These are phyloP conservation scores for Etheostoma cragini DNA, from an alignment of 2,113 vertebrate species.

Conservation along the genomic window DNA sequence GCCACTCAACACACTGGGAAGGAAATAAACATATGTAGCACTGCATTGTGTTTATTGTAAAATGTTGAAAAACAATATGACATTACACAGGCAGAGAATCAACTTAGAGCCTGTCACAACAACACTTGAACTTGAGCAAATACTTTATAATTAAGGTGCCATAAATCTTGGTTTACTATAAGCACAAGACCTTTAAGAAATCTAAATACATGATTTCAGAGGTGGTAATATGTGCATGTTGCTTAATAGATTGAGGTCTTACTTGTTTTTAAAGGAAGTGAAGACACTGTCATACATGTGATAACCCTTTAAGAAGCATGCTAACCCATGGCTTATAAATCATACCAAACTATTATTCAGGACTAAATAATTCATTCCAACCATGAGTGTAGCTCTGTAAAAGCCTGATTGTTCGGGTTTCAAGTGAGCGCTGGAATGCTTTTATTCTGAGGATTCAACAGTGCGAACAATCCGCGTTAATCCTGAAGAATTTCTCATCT, in stretches of 20 bases:
- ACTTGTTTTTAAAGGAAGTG: constrained; percentile 47
- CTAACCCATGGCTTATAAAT: neutral
- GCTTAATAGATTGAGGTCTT: neutral
- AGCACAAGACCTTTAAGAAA: neutral
- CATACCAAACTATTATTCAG: neutral
- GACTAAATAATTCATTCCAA: neutral
- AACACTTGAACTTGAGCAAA: constrained; percentile 15
- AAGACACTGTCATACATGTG: constrained; percentile 13
- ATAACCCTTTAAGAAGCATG: neutral
- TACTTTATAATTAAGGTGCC: constrained; percentile 25
- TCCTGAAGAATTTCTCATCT: constrained; percentile 28
- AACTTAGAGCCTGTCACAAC: constrained; percentile 54
- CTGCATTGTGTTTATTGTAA: constrained; percentile 14
- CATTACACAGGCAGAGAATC: constrained; percentile 23
- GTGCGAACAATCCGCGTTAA: constrained; percentile 12
- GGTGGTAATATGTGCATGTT: neutral
- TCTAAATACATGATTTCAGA: constrained; percentile 18
- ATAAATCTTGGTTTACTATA: neutral
- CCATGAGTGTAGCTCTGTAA: neutral
- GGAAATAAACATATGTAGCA: constrained; percentile 48
- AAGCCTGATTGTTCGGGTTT: neutral
- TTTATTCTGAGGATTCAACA: neutral
- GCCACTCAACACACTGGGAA: constrained; percentile 56
- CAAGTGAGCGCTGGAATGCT: neutral
- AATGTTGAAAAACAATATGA: constrained; percentile 49